Evolutionary conservation across 2,888 invertebrate species (phyloP).

Genomic region (Tenthredo distinguenda): DNA sequence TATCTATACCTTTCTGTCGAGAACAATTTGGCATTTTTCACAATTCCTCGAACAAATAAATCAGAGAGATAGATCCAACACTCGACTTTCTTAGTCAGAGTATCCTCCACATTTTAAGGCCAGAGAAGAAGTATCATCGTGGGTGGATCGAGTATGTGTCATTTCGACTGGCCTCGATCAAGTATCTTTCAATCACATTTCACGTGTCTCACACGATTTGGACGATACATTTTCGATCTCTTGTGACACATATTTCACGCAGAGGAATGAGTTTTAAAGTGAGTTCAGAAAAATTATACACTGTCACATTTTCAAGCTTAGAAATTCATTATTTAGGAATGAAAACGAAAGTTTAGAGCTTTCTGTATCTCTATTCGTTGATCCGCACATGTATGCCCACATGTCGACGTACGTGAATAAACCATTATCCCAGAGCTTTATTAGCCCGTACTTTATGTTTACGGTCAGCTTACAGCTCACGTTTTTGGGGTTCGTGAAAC

Average conservation of each 20-base stretch:
- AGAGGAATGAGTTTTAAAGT: neutral
- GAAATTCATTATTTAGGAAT: neutral
- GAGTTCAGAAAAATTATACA: neutral
- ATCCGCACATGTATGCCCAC: neutral
- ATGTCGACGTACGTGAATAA: neutral
- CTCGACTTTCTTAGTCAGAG: neutral
- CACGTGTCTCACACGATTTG: neutral
- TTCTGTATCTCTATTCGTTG: neutral
- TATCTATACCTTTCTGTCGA: constrained; percentile 33
- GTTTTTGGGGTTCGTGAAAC: neutral
- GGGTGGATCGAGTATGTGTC: neutral
- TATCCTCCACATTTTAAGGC: neutral
- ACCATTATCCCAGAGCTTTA: neutral
- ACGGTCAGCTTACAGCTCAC: neutral
- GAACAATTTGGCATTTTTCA: constrained; percentile 33
- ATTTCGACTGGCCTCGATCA: neutral
- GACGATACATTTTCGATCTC: neutral
- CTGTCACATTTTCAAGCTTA: neutral
- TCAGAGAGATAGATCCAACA: neutral
- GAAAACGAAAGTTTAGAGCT: neutral
- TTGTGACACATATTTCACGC: neutral
- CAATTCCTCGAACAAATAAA: constrained; percentile 20
- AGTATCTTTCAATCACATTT: neutral
- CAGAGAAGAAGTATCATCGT: neutral
- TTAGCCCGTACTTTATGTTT: neutral